Evolutionary conservation across 2,888 invertebrate species (phyloP), one percentile per base, ranked within the genome.

Genomic region (Eupithecia tripunctaria): DNA sequence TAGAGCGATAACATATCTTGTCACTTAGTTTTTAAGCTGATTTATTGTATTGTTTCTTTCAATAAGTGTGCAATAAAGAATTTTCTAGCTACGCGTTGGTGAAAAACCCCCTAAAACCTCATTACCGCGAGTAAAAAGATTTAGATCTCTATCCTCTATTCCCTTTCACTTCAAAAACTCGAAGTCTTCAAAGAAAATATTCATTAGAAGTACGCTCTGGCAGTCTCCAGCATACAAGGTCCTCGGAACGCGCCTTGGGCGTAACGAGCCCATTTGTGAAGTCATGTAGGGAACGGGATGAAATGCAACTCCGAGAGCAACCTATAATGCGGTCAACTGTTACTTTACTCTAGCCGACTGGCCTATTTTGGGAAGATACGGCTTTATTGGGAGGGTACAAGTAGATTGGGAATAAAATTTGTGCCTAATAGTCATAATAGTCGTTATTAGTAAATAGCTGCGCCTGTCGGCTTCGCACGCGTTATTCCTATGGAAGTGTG

Each of bases 211-310:
- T 67, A 67, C 64, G 74, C 60, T 68, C 38, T 5, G 25, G 25
- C 56, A 56, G 68, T 74, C 77, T 73, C 25, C 74, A 72, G 70
- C 60, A 70, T 74, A 72, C 76, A 72, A 68, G 73, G 70, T 80
- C 78, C 79, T 81, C 68, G 72, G 27, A 63, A 63, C 74, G 76
- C 71, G 74, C 68, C 74, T 71, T 67, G 76, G 81, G 79, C 79
- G n/a, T 66, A 68, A 51, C 64, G 74, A 74, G 74, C 73, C 77
- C 78, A 78, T 82, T 81, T 79, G 83, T 77, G 82, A 84, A 82
- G 81, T 82, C 81, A 79, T 75, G 77, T 81, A 83, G 81, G 86
- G 84, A 85, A 82, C 76, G 80, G 84, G 82, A 82, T 81, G 80
- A 80, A 80, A 81, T 81, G 81, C 80, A 80, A 72, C 76, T 77